Base-by-base conservation (phyloP, 2,888 invertebrate species). In the Heteropelma amictum region DNA sequence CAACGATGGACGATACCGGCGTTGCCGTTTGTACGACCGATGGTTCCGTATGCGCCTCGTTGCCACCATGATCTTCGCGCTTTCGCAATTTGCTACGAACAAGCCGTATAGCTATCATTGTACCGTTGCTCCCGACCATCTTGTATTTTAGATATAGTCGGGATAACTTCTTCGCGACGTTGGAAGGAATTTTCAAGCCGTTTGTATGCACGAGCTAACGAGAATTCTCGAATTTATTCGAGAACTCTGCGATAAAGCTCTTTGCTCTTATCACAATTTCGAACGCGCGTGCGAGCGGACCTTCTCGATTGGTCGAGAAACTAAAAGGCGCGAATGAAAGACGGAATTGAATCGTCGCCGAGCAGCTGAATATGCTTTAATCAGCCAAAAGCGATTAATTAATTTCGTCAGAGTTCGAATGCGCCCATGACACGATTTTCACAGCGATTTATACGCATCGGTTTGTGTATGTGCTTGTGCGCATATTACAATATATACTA, bases 51-150 rank as follows among this genome's bases (percentile, higher is more conserved):
- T 93, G 94, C 81, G 93, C 93, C 85, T 92, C 92, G 85, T 93
- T 93, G 21, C 76, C 78, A 19, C 65, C 92, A 90, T 93, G 93
- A 89, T 95, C 95, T 90, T 96, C 95, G 84, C 95, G 93, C 91
- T 96, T 96, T 87, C 95, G 93, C 91, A 96, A 92, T 92, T 96
- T 96, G 91, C 95, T 96, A 93, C 95, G 95, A 91, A 96, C 95
- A 93, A 96, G 94, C 91, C 95, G 95, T 90, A 96, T 94, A 90
- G 95, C 95, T 91, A 95, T 94, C 93, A 95, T 93, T 89, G 95
- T 95, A 90, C 94, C 95, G 91, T 95, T 95, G 91, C 93, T 95
- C 90, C 95, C 95, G 90, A 95, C 95, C 95, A 95, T 95, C 88
- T 92, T 93, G 88, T 81, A 84, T 80, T 85, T 88, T 61, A 81